Evolutionary conservation across 2,113 vertebrate species (phyloP), one percentile per base, ranked within the genome.

Genomic region (Chaetodon auriga): DNA sequence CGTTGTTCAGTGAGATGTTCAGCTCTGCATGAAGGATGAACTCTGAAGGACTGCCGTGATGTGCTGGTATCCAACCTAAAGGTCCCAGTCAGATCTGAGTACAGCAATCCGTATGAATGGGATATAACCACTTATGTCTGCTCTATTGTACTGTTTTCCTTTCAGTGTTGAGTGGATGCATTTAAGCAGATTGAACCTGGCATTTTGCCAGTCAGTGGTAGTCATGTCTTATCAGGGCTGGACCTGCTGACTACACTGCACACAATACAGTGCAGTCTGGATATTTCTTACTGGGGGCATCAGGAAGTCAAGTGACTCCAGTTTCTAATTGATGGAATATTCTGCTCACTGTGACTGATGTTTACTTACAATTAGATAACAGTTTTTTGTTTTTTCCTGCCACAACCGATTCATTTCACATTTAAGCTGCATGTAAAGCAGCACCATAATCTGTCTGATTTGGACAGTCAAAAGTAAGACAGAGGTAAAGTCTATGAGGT

Each of bases 171-270:
- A 75, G 55, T 54, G 75, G 69, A 69, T 60, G 61, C 57, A 16
- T 90, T 90, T 84, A 81, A 87, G 65, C 77, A 87, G 78, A 85
- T 84, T 57, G 23, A 66, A 68, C 25, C 71, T 80, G 87, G 85
- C 75, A 4, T 64, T 78, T 49, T 45, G 76, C 78, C 75, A 75
- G 21, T 87, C 69, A 54, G 66, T 68, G 66, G 65, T 75, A 73
- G 88, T 72, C 75, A 81, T 80, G 36, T 63, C 75, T 93, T 92
- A 90, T 92, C 76, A 65, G 83, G 86, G 85, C 81, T 68, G 87
- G 90, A 81, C 78, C 77, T 55, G 72, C 81, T 41, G 57, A 78
- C 62, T 63, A 48, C 80, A 64, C 81, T 64, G 73, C 65, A 66
- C 48, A 58, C 63, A 81, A 78, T 78, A 43, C 63, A 51, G 38